Conservation (phyloP, 2,113 vertebrate species). For the Gallinago media region DNA sequence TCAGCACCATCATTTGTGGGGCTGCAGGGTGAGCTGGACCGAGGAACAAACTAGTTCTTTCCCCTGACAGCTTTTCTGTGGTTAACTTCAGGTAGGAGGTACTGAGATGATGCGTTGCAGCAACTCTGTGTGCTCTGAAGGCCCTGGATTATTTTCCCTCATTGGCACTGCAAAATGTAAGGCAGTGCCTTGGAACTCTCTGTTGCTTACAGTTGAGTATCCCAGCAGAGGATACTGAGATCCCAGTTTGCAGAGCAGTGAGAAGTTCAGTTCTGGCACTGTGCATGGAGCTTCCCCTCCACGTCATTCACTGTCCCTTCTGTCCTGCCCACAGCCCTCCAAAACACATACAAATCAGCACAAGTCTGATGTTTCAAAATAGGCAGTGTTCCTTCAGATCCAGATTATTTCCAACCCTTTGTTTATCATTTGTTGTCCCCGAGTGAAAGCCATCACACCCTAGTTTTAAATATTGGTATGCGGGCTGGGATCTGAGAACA, state of each 20-base stretch:
- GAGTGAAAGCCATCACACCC: neutral
- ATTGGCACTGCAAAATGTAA: too few relatives aligned
- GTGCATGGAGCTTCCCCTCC: neutral
- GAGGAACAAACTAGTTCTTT: neutral
- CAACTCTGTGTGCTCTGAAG: neutral
- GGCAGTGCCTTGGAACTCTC: neutral
- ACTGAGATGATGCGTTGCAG: neutral
- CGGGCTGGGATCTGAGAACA: neutral
- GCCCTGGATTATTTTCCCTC: neutral
- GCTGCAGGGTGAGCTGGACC: neutral
- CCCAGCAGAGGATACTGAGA: neutral
- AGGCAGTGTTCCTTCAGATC: neutral
- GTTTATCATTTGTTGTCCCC: neutral
- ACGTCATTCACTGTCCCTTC: neutral
- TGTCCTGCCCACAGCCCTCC: neutral
- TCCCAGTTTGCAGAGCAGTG: neutral
- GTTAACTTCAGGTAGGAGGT: neutral
- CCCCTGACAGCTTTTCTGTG: neutral
- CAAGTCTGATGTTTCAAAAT: fast-evolving
- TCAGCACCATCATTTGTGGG: fast-evolving
- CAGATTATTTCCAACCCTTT: neutral
- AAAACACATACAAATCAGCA: fast-evolving
- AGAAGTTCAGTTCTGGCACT: neutral
- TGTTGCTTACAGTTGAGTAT: neutral
- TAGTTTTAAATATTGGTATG: neutral